phyloP scores from a whole-genome alignment of 2,888 invertebrate genomes.

The Stramonita haemastoma region DNA sequence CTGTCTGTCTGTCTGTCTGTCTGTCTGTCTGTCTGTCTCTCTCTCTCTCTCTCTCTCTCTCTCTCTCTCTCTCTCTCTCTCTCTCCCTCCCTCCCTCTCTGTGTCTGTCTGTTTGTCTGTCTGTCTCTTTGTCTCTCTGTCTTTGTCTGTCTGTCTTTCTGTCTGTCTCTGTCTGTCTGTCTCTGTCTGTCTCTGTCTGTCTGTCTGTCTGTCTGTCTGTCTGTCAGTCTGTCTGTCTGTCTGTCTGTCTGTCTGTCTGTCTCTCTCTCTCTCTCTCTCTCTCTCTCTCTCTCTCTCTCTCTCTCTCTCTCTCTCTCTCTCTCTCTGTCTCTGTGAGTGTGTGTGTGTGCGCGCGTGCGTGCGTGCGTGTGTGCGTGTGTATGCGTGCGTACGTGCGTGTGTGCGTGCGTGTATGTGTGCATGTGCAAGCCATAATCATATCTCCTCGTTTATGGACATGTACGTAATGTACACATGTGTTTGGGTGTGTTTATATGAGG shows the following conservation, averaged over 20 bases:
- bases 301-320: not conserved
- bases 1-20: not conserved
- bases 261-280: not conserved
- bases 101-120: no score
- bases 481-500: slow-evolving; percentile 13
- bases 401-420: not conserved
- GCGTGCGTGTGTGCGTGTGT: slow-evolving; percentile 3
- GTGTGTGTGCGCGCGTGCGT: not conserved
- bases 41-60: not conserved
- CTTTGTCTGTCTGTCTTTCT: not conserved
- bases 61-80: not conserved
- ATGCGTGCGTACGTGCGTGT: not conserved
- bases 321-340: not conserved
- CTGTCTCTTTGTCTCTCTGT: not conserved
- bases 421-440: not conserved
- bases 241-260: not conserved
- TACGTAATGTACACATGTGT: not conserved
- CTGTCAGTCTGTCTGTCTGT: not conserved
- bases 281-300: not conserved
- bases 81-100: not conserved
- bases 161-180: not conserved
- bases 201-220: not conserved
- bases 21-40: not conserved
- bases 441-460: not conserved
- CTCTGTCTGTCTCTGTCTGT: not conserved